phyloP scores from a whole-genome alignment of 2,888 invertebrate species.

The Rhagium mordax region DNA sequence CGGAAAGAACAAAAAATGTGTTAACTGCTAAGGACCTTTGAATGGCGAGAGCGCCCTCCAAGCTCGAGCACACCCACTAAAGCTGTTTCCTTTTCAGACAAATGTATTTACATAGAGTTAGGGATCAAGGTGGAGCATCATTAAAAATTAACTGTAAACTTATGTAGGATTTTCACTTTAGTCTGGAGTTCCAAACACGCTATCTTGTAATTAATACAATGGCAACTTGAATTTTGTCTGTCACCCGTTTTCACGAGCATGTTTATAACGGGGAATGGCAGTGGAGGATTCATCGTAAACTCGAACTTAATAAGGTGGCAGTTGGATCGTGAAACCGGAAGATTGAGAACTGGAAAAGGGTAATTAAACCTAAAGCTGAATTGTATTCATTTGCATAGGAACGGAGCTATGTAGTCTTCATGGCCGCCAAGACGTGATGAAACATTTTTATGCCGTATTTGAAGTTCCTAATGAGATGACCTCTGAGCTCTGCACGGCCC shows the following conservation, averaged over 20 bases:
- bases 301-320: constrained; percentile 44
- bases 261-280: constrained; percentile 27
- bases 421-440: constrained; percentile 57
- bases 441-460: constrained; percentile 63
- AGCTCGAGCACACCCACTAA: constrained; percentile 9
- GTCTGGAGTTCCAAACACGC: constrained; percentile 31
- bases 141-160: constrained; percentile 49
- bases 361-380: constrained; percentile 57
- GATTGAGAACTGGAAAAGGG: constrained; percentile 44
- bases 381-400: constrained; percentile 59
- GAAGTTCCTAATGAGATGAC: constrained; percentile 61
- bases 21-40: constrained; percentile 7
- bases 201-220: constrained; percentile 43
- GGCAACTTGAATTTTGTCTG: constrained; percentile 33
- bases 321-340: constrained; percentile 44
- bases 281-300: constrained; percentile 30
- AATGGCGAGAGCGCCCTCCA: constrained; percentile 4
- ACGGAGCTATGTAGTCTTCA: constrained; percentile 49
- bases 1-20: constrained; percentile 1
- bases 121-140: constrained; percentile 40
- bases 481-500: constrained; percentile 43
- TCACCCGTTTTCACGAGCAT: constrained; percentile 25
- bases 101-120: constrained; percentile 49
- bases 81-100: constrained; percentile 42
- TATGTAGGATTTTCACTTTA: constrained; percentile 43